These are phyloP conservation scores for Leptodirus hochenwartii DNA, from an alignment of 2,888 invertebrate genomes.

Conservation along the genomic window DNA sequence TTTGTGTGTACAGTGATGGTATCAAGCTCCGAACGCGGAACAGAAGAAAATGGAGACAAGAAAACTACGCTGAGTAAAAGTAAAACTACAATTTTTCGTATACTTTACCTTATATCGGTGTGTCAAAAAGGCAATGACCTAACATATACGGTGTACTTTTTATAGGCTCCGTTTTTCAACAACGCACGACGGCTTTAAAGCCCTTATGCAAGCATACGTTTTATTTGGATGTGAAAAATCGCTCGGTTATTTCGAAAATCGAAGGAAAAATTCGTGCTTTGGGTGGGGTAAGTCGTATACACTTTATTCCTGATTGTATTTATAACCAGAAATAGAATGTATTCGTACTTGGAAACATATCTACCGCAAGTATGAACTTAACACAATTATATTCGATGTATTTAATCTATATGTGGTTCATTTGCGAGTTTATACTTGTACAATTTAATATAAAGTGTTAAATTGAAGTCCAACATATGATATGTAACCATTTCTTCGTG, in stretches of 20 bases:
- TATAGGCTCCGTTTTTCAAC: constrained; percentile 13
- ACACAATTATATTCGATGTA: no score
- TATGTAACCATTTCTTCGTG: no score
- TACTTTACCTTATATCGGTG: constrained; percentile 7
- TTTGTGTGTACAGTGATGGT: constrained; percentile 15
- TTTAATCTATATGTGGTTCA: no score
- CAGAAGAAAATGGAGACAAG: constrained; percentile 12
- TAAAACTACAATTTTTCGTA: constrained; percentile 8
- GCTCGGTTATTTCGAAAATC: constrained; percentile 41
- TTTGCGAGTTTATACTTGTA: no score
- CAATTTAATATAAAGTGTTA: no score
- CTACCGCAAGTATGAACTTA: no score
- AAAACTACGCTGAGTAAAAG: constrained; percentile 13
- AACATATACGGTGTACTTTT: constrained; percentile 9
- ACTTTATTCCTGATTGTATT: no score
- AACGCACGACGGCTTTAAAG: constrained; percentile 24
- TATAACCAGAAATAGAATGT: no score
- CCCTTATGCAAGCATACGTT: constrained; percentile 49
- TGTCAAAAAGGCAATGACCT: constrained; percentile 9
- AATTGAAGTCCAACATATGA: no score
- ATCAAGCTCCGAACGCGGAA: constrained; percentile 13
- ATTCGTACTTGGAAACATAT: no score
- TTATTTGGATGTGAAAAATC: constrained; percentile 60
- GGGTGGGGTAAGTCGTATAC: constrained; percentile 51
- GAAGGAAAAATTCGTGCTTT: constrained; percentile 50